phyloP scores from a whole-genome alignment of 1,140 invertebrate genomes.

The Drosophila bocqueti region DNA sequence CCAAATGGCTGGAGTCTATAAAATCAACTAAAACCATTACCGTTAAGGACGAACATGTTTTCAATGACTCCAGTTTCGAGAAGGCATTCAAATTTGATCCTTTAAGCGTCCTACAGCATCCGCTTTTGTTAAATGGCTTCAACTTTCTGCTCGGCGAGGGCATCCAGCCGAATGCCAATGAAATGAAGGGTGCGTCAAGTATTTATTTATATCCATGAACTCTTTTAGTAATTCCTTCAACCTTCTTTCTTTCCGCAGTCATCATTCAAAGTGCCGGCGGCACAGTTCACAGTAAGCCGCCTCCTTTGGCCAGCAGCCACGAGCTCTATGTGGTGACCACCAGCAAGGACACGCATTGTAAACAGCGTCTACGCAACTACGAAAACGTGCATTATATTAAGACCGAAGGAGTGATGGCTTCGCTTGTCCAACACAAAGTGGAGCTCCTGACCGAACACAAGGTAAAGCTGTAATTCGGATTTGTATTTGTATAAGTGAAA shows the following conservation, averaged over 20 bases:
- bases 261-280: constrained; percentile 63
- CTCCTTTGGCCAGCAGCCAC: constrained; percentile 1
- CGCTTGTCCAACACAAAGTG: constrained; percentile 47
- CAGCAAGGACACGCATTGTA: constrained; percentile 9
- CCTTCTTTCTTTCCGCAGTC: constrained; percentile 2
- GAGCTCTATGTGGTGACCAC: constrained; percentile 32
- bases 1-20: constrained; percentile 43
- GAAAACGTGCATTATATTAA: constrained; percentile 43
- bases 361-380: constrained; percentile 15
- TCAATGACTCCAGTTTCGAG: constrained; percentile 47
- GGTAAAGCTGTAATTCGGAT: constrained; percentile 4
- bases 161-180: constrained; percentile 44
- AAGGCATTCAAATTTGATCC: constrained; percentile 48
- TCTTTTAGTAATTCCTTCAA: background rate
- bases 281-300: constrained; percentile 13
- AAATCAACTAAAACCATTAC: constrained; percentile 19
- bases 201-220: background rate
- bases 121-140: constrained; percentile 25
- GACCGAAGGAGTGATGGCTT: constrained; percentile 61
- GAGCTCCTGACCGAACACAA: constrained; percentile 22
- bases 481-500: background rate
- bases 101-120: constrained; percentile 18
- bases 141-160: constrained; percentile 51
- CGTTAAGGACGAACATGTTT: constrained; percentile 50
- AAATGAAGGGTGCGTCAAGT: constrained; percentile 51